phyloP scores from a whole-genome alignment of 2,113 vertebrate species.

The Hiodon alosoides region DNA sequence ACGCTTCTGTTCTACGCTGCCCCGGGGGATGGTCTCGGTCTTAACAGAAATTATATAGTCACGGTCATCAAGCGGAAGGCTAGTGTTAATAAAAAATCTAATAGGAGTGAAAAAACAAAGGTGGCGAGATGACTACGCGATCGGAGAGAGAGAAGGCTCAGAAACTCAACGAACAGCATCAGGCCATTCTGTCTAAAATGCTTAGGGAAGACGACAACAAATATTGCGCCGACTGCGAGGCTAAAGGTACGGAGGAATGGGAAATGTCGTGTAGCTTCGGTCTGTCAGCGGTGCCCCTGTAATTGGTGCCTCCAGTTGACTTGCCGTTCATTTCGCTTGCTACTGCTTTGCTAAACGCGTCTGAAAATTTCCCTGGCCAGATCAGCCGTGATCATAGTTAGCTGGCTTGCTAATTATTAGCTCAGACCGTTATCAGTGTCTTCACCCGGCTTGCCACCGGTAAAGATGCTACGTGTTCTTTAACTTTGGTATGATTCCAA shows the following conservation, averaged over 20 bases:
- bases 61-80: conserved; percentile 17
- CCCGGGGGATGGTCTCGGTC: conserved; percentile 31
- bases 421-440: too few relatives aligned
- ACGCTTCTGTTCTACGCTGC: conserved; percentile 5
- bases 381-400: too few relatives aligned
- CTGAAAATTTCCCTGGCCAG: too few relatives aligned
- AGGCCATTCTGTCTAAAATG: conserved; percentile 70
- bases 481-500: too few relatives aligned
- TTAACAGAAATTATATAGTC: conserved; percentile 9
- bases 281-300: too few relatives aligned
- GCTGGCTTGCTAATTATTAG: too few relatives aligned
- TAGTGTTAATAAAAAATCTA: background rate
- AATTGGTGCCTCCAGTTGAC: too few relatives aligned
- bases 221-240: conserved; percentile 77
- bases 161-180: conserved; percentile 75
- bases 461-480: too few relatives aligned
- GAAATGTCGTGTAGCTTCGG: too few relatives aligned
- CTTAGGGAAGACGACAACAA: conserved; percentile 76
- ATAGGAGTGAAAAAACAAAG: background rate
- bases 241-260: conserved; percentile 56
- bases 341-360: too few relatives aligned
- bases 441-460: too few relatives aligned
- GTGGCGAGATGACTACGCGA: conserved; percentile 64
- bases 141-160: conserved; percentile 73
- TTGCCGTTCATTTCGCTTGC: too few relatives aligned